These are phyloP conservation scores for Halictus quadricinctus DNA, from an alignment of 2,888 invertebrate species.

Conservation along the genomic window DNA sequence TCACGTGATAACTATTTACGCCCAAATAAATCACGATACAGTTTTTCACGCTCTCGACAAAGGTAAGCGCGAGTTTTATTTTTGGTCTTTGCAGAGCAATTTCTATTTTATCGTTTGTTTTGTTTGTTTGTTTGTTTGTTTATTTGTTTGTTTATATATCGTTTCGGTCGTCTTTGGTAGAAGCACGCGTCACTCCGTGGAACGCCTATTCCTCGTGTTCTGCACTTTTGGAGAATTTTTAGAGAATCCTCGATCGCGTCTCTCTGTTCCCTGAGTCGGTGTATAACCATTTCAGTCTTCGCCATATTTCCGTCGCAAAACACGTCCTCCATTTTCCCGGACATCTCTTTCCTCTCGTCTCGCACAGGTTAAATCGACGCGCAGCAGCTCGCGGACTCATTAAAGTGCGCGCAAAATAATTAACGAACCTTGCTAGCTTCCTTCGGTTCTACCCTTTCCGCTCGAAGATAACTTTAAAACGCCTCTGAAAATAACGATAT, in stretches of 20 bases:
- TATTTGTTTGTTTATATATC: conserved; percentile 44
- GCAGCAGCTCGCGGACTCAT: conserved; percentile 23
- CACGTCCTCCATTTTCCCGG: conserved; percentile 52
- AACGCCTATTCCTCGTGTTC: conserved; percentile 59
- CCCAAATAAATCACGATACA: conserved; percentile 58
- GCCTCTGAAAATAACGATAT: not conserved
- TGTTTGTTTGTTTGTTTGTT: conserved; percentile 71
- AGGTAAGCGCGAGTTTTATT: conserved; percentile 23
- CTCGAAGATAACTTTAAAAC: not conserved
- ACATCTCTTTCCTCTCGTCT: conserved; percentile 58
- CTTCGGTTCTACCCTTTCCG: not conserved
- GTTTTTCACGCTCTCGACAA: conserved; percentile 48
- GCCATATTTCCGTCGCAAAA: conserved; percentile 58
- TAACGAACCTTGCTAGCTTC: not conserved
- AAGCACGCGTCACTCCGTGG: conserved; percentile 66
- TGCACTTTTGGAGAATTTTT: conserved; percentile 60
- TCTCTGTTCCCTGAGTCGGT: conserved; percentile 80
- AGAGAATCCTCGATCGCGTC: conserved; percentile 66
- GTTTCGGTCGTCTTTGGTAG: conserved; percentile 80
- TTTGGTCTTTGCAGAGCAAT: conserved; percentile 72
- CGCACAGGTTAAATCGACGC: conserved; percentile 69
- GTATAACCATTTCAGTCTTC: conserved; percentile 80
- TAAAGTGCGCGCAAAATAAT: not conserved
- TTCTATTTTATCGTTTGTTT: conserved; percentile 67
- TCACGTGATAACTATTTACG: conserved; percentile 58